phyloP scores from a whole-genome alignment of 2,797 vertebrate genomes.

The Lagorchestes hirsutus region DNA sequence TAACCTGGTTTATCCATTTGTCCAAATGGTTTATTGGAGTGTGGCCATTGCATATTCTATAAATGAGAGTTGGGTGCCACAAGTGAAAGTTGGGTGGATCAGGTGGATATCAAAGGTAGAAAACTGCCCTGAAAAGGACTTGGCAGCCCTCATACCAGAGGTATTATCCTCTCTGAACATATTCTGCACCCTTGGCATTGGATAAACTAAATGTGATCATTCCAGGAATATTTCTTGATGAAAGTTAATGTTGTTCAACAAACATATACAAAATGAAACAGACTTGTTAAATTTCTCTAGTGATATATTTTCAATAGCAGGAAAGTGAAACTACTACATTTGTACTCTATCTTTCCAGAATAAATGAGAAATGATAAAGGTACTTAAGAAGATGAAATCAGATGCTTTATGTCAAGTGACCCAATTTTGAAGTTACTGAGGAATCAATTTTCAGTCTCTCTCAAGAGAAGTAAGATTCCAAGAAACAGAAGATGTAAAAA shows the following conservation, averaged over 20 bases:
- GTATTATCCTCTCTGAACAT: neutral
- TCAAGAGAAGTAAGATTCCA: neutral
- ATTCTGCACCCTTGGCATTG: neutral
- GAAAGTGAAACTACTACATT: neutral
- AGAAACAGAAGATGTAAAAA: neutral
- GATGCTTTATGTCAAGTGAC: neutral
- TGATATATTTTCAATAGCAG: neutral
- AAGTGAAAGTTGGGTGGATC: neutral
- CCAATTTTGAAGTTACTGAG: neutral
- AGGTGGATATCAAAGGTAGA: neutral
- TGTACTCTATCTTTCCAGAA: neutral
- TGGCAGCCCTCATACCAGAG: neutral
- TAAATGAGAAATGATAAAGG: neutral
- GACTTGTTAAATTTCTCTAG: neutral
- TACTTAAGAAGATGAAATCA: neutral
- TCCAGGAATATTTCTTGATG: neutral
- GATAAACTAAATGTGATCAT: neutral
- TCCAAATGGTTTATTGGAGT: neutral
- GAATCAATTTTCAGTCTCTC: neutral
- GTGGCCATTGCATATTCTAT: neutral
- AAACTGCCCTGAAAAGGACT: neutral
- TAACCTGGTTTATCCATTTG: neutral
- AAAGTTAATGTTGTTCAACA: neutral
- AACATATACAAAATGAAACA: neutral
- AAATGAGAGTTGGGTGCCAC: neutral